A percentile compares a stretch with the other conserved stretches of the same genome.
Conservation (phyloP, 2,797 vertebrate species). For the Enteromius afrohamiltoni region DNA sequence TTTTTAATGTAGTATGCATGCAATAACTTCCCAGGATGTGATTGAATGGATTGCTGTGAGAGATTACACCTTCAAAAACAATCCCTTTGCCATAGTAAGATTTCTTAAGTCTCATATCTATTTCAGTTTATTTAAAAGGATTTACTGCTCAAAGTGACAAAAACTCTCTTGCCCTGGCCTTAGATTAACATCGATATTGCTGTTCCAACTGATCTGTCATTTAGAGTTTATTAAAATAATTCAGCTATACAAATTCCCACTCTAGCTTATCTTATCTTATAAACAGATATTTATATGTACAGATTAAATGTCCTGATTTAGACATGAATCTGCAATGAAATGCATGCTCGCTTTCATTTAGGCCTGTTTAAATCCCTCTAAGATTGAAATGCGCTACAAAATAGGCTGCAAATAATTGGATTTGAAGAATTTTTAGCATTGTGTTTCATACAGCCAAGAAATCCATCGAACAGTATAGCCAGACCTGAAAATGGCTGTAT, state of each 20-base stretch:
- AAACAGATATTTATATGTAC: background rate
- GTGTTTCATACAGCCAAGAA: background rate
- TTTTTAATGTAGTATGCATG: background rate
- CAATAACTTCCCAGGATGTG: background rate
- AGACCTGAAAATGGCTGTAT: background rate
- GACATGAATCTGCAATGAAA: background rate
- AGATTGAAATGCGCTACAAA: constrained; percentile 1
- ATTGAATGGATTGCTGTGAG: constrained; percentile 2
- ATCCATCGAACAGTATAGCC: background rate
- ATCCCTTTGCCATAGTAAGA: background rate
- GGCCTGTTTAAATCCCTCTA: background rate
- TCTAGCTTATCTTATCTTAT: background rate
- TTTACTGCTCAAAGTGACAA: background rate
- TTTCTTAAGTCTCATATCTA: background rate
- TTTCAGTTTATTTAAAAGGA: background rate
- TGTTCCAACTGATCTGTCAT: background rate
- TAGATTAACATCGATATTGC: background rate
- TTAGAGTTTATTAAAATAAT: background rate
- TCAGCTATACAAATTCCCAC: background rate
- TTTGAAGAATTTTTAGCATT: background rate
- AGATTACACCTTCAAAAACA: background rate
- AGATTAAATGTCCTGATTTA: background rate
- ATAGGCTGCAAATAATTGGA: constrained; percentile 2
- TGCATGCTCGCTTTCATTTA: background rate
- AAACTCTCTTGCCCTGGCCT: background rate